Evolutionary conservation across 2,113 vertebrate species (phyloP).

Genomic region (Rhinolophus ferrumequinum): DNA sequence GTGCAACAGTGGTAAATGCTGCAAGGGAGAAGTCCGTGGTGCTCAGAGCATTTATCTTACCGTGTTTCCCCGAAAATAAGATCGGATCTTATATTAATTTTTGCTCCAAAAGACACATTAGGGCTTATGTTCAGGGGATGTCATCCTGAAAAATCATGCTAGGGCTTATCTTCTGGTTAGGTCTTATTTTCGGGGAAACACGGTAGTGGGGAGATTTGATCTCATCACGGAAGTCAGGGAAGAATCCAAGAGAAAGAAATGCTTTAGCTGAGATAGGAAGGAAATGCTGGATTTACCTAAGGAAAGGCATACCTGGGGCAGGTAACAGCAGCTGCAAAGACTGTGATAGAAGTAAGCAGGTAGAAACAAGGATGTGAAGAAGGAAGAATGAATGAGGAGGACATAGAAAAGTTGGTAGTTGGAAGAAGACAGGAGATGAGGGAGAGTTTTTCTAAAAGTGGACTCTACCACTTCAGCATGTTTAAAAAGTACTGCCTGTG

Average conservation of each 20-base stretch:
- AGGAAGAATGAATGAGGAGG: neutral
- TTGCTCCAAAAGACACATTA: too few relatives aligned
- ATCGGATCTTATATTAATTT: too few relatives aligned
- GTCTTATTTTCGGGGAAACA: too few relatives aligned
- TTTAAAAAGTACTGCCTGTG: neutral
- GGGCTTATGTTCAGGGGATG: too few relatives aligned
- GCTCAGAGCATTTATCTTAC: neutral
- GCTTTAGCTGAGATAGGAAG: neutral
- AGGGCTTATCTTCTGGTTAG: too few relatives aligned
- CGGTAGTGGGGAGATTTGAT: neutral
- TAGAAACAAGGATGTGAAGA: neutral
- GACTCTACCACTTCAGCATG: neutral
- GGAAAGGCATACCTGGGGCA: neutral
- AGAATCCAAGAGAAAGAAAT: neutral
- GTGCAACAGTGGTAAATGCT: neutral
- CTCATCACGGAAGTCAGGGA: neutral
- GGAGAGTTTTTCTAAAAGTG: neutral
- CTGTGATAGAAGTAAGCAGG: neutral
- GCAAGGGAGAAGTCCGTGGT: neutral
- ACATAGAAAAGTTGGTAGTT: neutral
- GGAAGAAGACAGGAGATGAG: neutral
- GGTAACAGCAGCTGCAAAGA: neutral
- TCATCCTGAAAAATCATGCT: too few relatives aligned
- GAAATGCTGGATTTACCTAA: neutral
- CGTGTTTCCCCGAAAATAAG: too few relatives aligned